These are phyloP conservation scores for Drosophila maculinotata DNA, from an alignment of 2,888 invertebrate species.

Conservation along the genomic window DNA sequence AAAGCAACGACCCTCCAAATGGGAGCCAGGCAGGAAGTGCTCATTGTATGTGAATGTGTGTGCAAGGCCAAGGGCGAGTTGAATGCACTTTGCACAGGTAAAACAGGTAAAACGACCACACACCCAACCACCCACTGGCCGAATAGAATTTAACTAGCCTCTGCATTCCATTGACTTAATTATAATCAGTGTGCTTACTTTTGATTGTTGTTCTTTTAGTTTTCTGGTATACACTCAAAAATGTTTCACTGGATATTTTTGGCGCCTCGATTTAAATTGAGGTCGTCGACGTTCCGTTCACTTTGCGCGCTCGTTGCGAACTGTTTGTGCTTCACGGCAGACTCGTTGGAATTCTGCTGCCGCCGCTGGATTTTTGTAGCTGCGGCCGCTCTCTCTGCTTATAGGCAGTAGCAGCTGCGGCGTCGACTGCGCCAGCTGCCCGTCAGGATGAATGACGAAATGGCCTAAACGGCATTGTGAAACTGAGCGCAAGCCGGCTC, in stretches of 20 bases:
- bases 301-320: conserved; percentile 76
- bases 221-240: conserved; percentile 31
- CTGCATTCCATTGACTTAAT: conserved; percentile 2
- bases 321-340: conserved; percentile 64
- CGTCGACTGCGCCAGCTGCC: conserved; percentile 13
- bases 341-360: conserved; percentile 68
- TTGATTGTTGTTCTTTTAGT: conserved; percentile 25
- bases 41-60: not conserved
- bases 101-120: not conserved
- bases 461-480: conserved; percentile 61
- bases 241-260: conserved; percentile 49
- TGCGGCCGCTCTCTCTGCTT: conserved; percentile 19
- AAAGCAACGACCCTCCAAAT: conserved; percentile 34
- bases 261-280: conserved; percentile 50
- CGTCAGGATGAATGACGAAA: conserved; percentile 79
- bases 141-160: not conserved
- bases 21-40: conserved; percentile 19
- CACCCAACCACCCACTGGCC: not conserved
- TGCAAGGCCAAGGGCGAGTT: conserved; percentile 76
- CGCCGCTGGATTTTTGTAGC: conserved; percentile 76
- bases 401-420: conserved; percentile 21
- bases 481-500: conserved; percentile 54
- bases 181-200: conserved; percentile 55
- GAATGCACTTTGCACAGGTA: conserved; percentile 65
- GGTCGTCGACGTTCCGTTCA: conserved; percentile 72